Evolutionary conservation across 2,888 invertebrate genomes (phyloP), one percentile per base, ranked within the genome.

Genomic region (Arge pagana): DNA sequence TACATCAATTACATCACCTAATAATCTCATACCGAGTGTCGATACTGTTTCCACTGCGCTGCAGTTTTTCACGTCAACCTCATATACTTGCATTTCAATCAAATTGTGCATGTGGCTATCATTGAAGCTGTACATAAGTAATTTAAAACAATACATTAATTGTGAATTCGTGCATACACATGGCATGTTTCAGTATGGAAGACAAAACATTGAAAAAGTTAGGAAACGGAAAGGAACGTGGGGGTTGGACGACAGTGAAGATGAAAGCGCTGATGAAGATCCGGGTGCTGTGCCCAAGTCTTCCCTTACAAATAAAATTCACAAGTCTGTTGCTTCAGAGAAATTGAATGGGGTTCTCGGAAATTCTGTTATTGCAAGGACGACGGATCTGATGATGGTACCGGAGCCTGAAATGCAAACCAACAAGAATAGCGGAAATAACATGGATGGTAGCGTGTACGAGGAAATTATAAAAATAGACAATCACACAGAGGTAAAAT

Each of bases 161-260:
- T n/a, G n/a, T n/a, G n/a, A n/a, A n/a, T n/a, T n/a, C n/a, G n/a
- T n/a, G n/a, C n/a, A n/a, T n/a, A n/a, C n/a, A n/a, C n/a, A n/a
- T n/a, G n/a, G n/a, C n/a, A n/a, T n/a, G n/a, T n/a, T n/a, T n/a
- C 80, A 92, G 91, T 91, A 90, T 80, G 93, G 93, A 45, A 81
- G 90, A 54, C 87, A 87, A 68, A 90, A 91, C 74, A 89, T 89
- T 64, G 90, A 90, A 72, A 83, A 83, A 11, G 83, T 83, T 8
- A 83, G 81, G 77, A 81, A 81, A 64, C 66, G 80, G 37, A 76
- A 74, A 55, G 70, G 71, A 51, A 81, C 81, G 41, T 72, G 83
- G 53, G 79, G 80, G 26, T 80, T 82, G 51, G 81, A 80, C 15
- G 83, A 83, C 23, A 76, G 75, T n/a, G 80, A 77, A 36, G 77